Evolutionary conservation across 2,888 invertebrate species (phyloP), one percentile per base, ranked within the genome.

Genomic region (Eilema sororculum): DNA sequence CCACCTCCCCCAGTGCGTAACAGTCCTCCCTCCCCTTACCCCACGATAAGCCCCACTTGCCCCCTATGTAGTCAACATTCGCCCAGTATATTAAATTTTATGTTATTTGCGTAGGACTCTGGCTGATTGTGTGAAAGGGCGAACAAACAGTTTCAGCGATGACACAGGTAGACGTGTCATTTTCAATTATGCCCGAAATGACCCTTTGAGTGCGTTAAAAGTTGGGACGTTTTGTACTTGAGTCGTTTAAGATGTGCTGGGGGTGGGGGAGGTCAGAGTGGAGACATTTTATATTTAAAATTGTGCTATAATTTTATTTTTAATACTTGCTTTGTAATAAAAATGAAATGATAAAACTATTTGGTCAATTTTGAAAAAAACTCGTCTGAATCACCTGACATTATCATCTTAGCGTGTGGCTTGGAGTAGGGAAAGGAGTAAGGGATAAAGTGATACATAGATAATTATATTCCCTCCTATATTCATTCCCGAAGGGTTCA

Each of bases 41-140:
- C 25, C 59, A 28, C 58, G 69, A 79, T 81, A 80, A 77, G 65
- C 63, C 30, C 37, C 41, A 16, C 41, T 41, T 41, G 16, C 41
- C 41, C 22, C 73, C 65, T 59, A 58, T 37, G 61, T 28, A 67
- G 65, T 64, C 20, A 37, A 74, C 76, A 63, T 56, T 66, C 65
- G 37, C 74, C 56, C 58, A 66, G 69, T 75, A 78, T 77, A 82
- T 86, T 84, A 85, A 85, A 83, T 83, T 84, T 83, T 78, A 83
- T 85, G 82, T 81, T 85, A 86, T 86, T 86, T 86, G 73, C 78
- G 72, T 78, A 86, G 86, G 86, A 80, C 82, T 22, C 28, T 5
- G 56, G 65, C 61, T 71, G 68, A 71, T 71, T 71, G 68, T 71
- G 68, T 65, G 61, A 68, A 71, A 65, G 65, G 71, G 25, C n/a